Conservation (phyloP, 2,113 vertebrate genomes). For the Zosterops borbonicus region DNA sequence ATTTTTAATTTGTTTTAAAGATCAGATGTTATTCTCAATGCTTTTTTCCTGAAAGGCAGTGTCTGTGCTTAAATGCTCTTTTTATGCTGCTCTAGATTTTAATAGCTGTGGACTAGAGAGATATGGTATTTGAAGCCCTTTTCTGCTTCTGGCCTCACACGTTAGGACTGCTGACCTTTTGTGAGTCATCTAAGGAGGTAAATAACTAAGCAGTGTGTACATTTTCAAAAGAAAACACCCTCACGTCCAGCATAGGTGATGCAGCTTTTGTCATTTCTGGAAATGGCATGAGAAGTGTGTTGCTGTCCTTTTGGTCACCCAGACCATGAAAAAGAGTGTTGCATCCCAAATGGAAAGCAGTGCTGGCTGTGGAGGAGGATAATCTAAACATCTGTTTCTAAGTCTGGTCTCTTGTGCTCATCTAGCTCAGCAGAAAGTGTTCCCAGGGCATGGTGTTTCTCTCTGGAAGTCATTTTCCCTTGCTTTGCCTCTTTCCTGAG, state of each 20-base stretch:
- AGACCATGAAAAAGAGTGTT: background rate
- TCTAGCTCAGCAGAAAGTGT: background rate
- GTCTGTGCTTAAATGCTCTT: background rate
- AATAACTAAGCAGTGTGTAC: background rate
- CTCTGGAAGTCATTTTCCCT: background rate
- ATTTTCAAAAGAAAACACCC: background rate
- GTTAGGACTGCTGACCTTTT: constrained; percentile 39
- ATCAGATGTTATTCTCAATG: background rate
- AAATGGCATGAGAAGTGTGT: background rate
- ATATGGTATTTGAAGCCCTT: constrained; percentile 23
- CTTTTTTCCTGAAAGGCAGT: background rate
- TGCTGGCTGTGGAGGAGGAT: background rate
- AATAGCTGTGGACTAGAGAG: constrained; percentile 29
- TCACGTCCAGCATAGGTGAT: background rate
- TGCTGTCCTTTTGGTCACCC: background rate
- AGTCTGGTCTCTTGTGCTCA: background rate
- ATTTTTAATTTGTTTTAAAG: background rate
- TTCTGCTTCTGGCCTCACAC: constrained; percentile 1
- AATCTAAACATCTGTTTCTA: background rate
- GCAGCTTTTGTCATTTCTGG: constrained; percentile 1
- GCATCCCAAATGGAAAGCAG: background rate
- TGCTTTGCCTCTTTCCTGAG: background rate
- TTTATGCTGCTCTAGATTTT: constrained; percentile 20
- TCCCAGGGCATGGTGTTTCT: background rate
- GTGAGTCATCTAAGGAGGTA: constrained; percentile 18